Evolutionary conservation across 37 sponge, comb jelly and placozoan species (phyloP), one percentile per base, ranked within the genome.

Genomic region (Dysidea cf. avara): DNA sequence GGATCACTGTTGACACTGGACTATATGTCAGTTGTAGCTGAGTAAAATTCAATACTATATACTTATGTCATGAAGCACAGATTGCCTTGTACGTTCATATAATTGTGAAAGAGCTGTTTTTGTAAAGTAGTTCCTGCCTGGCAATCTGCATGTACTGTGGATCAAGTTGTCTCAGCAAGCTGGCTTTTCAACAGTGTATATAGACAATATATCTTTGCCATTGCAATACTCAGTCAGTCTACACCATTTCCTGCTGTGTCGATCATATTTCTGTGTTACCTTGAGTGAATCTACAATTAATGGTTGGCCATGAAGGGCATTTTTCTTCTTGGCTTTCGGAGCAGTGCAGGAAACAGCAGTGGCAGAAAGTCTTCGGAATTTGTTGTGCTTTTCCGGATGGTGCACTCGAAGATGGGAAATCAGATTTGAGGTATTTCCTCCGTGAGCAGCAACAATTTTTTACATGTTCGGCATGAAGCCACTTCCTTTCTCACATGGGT

Each of bases 341-440:
- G 46, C 9, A 12, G 46, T 43, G 46, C 7, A 43, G 9, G 5
- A 9, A 12, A 12, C 7, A 12, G 46, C 5, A 5, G 5, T 43
- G 9, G 46, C 46, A 43, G 5, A 12, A 43, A 43, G 46, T 43
- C 9, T 43, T 43, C 9, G 46, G 9, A 43, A 43, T 9, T 43
- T 9, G 5, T 43, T 9, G 9, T 43, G 46, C 9, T 55, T 30
- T 52, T 47, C 24, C n/a, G 58, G 39, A 52, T 79, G 71, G 52
- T 79, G 55, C 17, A 34, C 57, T 49, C 31, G n/a, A 12, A 79
- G 38, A 50, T 79, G 80, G 21, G 80, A 25, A 29, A 68, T 28
- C 0, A 69, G 63, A 50, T 69, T 79, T 28, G 71, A 79, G 33
- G 70, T 79, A 47, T 69, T 69, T 17, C 80, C 70, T 1, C 43